Conservation (phyloP, 30 jellyfish, hydroid and myxozoan species). For the Hydractinia echinata region DNA sequence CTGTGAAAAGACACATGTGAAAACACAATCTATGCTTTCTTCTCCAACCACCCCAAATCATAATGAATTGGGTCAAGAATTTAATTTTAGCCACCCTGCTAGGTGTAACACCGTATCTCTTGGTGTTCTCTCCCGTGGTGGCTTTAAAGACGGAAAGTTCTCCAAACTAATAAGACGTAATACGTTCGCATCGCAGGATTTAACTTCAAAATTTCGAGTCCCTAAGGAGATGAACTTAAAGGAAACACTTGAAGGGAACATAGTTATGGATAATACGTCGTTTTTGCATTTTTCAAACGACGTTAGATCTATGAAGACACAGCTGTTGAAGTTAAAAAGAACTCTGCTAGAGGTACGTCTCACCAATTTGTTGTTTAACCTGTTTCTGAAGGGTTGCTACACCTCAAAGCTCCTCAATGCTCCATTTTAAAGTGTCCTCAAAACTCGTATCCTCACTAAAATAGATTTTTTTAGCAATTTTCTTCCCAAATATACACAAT, state of each 20-base stretch:
- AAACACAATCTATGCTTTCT: no score
- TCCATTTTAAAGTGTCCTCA: no score
- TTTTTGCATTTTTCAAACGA: slow-evolving; percentile 67
- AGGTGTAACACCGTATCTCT: slow-evolving; percentile 37
- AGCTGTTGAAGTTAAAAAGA: slow-evolving; percentile 61
- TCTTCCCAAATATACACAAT: neutral
- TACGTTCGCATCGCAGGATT: slow-evolving; percentile 28
- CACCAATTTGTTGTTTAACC: neutral
- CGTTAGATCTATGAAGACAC: slow-evolving; percentile 44
- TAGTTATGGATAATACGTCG: slow-evolving; percentile 62
- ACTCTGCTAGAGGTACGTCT: slow-evolving; percentile 52
- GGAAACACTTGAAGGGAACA: slow-evolving; percentile 72
- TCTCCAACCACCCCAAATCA: slow-evolving; percentile 21
- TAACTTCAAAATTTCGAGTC: slow-evolving; percentile 53
- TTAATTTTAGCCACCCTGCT: neutral
- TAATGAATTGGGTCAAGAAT: slow-evolving; percentile 12
- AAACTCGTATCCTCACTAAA: neutral
- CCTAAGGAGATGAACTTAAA: slow-evolving; percentile 55
- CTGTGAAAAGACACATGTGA: no score
- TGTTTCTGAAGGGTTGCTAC: neutral
- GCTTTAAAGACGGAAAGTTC: neutral
- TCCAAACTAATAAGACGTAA: slow-evolving; percentile 14
- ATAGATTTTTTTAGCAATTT: neutral
- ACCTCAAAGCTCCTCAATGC: no score
- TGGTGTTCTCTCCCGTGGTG: slow-evolving; percentile 24